Evolutionary conservation across 2,113 vertebrate genomes (phyloP), one percentile per base, ranked within the genome.

Genomic region (Arothron firmamentum): DNA sequence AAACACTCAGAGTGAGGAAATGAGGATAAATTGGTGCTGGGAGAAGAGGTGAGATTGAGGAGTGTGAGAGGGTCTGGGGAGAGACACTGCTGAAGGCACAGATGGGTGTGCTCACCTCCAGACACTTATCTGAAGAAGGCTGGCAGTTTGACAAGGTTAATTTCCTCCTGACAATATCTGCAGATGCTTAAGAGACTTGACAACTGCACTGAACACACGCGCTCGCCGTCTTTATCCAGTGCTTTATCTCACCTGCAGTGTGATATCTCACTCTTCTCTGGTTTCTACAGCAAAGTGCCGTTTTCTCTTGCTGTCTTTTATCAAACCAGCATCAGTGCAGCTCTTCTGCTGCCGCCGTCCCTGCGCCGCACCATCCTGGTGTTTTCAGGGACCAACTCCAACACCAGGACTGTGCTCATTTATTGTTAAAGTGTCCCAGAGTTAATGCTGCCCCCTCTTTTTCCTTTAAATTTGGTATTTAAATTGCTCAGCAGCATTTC

Each of bases 21-120:
- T 67, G 50, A 80, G 70, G 77, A 86, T 79, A 74, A 78, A 83
- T 80, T 70, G 76, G 67, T 69, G 70, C 46, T 63, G 65, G 57
- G 53, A 62, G 52, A 28, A 64, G 53, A 65, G 57, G 60, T 51
- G 56, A 41, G 52, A 63, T 17, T 8, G 45, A 59, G 51, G 34
- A 12, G 34, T 38, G 34, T 38, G 34, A 38, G 34, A 38, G 34
- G 34, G 34, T 38, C 34, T 12, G 34, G 34, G 25, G 25, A 28
- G 52, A 65, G 46, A 69, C 74, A 60, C 41, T 49, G 19, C 48
- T 6, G 34, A 18, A 41, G 31, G 6, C 23, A 17, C 52, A 57
- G 34, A 64, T n/a, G 47, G 63, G 59, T 61, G 34, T 38, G 34
- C 34, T 45, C 42, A 23, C 59, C 51, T 16, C 54, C 42, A 76